Evolutionary conservation across 1,140 invertebrate species (phyloP).

Genomic region (Metopolophium dirhodum): DNA sequence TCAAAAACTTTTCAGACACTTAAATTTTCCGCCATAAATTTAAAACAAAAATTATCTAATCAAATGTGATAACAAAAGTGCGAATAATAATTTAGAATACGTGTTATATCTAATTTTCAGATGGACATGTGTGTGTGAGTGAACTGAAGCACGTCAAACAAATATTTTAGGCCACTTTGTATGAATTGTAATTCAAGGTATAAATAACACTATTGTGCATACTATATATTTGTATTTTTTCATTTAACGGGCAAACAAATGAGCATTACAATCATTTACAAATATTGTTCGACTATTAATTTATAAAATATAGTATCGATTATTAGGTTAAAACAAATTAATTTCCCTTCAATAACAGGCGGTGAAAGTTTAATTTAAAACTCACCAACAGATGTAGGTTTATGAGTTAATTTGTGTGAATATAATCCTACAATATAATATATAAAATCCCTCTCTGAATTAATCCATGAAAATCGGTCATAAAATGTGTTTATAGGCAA

Average conservation of each 20-base stretch:
- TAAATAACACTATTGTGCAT: background rate
- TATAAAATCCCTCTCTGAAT: background rate
- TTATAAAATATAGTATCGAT: background rate
- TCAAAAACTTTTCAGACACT: background rate
- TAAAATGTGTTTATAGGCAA: conserved; percentile 16
- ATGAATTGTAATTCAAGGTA: background rate
- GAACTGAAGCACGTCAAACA: background rate
- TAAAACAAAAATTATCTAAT: background rate
- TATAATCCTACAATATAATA: conserved; percentile 2
- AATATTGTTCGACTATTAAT: background rate
- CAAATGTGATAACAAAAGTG: background rate
- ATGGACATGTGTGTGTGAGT: background rate
- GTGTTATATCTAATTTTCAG: background rate
- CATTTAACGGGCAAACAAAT: background rate
- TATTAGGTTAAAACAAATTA: conserved; percentile 4
- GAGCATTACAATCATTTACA: background rate
- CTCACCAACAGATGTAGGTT: background rate
- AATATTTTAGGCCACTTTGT: background rate
- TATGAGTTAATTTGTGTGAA: background rate
- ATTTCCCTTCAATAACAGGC: conserved; percentile 23
- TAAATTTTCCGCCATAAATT: background rate
- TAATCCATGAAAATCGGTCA: conserved; percentile 10
- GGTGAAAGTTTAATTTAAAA: background rate
- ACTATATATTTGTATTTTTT: background rate
- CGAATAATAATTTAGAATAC: background rate